Percentiles rank a stretch among this genome's conserved stretches.
phyloP scores from a whole-genome alignment of 2,888 invertebrate species.

The Chloroclysta siterata region DNA sequence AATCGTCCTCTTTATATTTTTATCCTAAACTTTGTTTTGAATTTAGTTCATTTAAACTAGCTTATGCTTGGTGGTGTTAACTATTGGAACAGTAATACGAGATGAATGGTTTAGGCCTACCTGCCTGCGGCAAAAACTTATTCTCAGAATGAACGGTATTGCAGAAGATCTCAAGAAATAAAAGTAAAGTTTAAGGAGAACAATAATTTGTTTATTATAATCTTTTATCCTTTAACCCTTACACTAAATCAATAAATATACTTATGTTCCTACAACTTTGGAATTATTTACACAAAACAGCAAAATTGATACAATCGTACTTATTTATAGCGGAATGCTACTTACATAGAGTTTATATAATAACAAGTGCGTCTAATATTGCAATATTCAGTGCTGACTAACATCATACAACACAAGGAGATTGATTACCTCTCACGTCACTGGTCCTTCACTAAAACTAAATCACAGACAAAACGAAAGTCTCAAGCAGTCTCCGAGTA shows the following conservation, averaged over 20 bases:
- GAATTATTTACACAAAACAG: slow-evolving; percentile 70
- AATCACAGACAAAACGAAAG: slow-evolving; percentile 75
- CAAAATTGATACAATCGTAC: slow-evolving; percentile 15
- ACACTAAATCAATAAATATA: slow-evolving; percentile 75
- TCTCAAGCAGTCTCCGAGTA: slow-evolving; percentile 49
- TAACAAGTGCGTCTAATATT: slow-evolving; percentile 58
- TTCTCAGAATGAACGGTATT: slow-evolving; percentile 21
- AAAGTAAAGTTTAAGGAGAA: slow-evolving; percentile 53
- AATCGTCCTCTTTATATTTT: neutral
- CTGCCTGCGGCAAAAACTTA: slow-evolving; percentile 2
- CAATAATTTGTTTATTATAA: slow-evolving; percentile 72
- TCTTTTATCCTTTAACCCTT: slow-evolving; percentile 67
- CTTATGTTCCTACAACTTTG: slow-evolving; percentile 58
- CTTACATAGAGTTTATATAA: slow-evolving; percentile 45
- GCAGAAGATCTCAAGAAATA: slow-evolving; percentile 25
- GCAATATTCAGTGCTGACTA: slow-evolving; percentile 44
- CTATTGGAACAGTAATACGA: slow-evolving; percentile 1
- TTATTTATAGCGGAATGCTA: slow-evolving; percentile 64
- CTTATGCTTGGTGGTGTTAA: neutral
- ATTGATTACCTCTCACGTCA: slow-evolving; percentile 61
- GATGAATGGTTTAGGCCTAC: slow-evolving; percentile 14
- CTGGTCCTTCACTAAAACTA: slow-evolving; percentile 70
- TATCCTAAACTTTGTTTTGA: neutral
- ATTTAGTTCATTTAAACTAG: neutral
- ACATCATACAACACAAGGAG: slow-evolving; percentile 44